Conservation (phyloP, 2,113 vertebrate species). For the Cyanoderma ruficeps region DNA sequence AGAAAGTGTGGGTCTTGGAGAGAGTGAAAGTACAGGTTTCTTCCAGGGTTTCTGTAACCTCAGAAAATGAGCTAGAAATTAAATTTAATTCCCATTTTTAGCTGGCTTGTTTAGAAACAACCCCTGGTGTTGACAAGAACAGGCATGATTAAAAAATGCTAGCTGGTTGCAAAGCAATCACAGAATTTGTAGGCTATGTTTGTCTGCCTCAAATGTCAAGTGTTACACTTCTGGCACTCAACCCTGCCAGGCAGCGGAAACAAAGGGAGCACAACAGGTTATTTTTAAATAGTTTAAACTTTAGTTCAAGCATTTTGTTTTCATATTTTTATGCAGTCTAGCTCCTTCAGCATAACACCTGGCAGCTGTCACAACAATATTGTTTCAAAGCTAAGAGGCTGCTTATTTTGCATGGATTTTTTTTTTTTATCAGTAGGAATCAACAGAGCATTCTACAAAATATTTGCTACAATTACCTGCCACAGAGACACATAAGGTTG, state of each 20-base stretch:
- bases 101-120: constrained; percentile 32
- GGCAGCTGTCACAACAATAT: constrained; percentile 57
- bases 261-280: constrained; percentile 55
- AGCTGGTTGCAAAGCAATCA: constrained; percentile 6
- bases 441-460: constrained; percentile 18
- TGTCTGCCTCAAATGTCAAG: constrained; percentile 55
- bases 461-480: constrained; percentile 17
- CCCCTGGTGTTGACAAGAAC: neutral
- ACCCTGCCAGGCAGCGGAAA: constrained; percentile 45
- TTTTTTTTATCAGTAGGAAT: neutral
- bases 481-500: neutral
- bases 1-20: neutral
- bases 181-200: constrained; percentile 23
- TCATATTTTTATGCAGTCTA: constrained; percentile 37
- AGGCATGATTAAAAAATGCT: constrained; percentile 16
- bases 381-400: constrained; percentile 23
- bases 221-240: constrained; percentile 32
- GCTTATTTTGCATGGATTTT: constrained; percentile 15
- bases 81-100: constrained; percentile 4
- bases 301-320: constrained; percentile 61
- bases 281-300: constrained; percentile 61
- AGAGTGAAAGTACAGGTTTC: neutral
- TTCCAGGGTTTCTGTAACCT: neutral
- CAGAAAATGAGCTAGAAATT: constrained; percentile 6
- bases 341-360: constrained; percentile 44